Evolutionary conservation across 2,888 invertebrate species (phyloP).

Genomic region (Protophormia terraenovae): DNA sequence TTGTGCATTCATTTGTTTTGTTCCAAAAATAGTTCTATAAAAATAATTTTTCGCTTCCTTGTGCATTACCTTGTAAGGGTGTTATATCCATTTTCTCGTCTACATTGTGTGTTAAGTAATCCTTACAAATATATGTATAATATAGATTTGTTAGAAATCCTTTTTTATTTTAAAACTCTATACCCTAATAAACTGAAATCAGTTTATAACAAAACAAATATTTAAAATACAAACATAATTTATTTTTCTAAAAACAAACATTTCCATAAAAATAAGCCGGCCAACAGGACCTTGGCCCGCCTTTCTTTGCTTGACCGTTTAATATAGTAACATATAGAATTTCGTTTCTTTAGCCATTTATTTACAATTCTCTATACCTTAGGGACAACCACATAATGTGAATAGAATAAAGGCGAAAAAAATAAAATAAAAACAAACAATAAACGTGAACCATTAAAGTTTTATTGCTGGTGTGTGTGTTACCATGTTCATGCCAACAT

Average conservation of each 20-base stretch:
- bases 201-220: neutral
- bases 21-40: no score
- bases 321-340: neutral
- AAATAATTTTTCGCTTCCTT: no score
- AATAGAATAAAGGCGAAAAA: neutral
- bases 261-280: neutral
- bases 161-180: neutral
- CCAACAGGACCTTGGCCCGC: neutral
- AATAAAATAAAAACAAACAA: neutral
- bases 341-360: neutral
- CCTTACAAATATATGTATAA: neutral
- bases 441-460: neutral
- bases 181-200: neutral
- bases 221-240: neutral
- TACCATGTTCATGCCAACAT: neutral
- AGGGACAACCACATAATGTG: conserved; percentile 7
- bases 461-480: neutral
- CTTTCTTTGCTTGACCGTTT: neutral
- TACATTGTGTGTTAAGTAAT: no score
- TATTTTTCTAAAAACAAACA: neutral
- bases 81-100: no score
- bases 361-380: neutral
- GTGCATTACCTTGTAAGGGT: no score
- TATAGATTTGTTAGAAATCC: no score
- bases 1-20: no score